Base-by-base conservation (phyloP, 2,797 vertebrate genomes). In the Spondyliosoma cantharus region DNA sequence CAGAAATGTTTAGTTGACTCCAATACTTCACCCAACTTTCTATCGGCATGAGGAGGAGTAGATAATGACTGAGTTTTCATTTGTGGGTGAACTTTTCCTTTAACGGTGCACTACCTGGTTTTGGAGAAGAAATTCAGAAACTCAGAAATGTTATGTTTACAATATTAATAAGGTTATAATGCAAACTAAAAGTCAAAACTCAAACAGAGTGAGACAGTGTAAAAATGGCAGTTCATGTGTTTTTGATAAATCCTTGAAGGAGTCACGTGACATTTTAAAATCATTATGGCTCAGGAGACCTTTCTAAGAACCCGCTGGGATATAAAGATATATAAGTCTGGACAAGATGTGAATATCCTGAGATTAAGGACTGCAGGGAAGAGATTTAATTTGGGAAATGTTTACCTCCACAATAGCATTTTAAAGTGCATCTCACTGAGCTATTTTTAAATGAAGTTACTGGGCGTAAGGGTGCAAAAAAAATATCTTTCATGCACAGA, bases 231-330 rank as follows among this genome's bases (percentile, higher is more conserved):
- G 8, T 69, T 50, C 27, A 48, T 71, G 19, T 16, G 16, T 42
- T 60, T 49, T 45, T 77, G 52, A 61, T 24, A 17, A 76, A 43
- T 71, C 43, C 53, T 59, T 68, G 25, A 64, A 74, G 74, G 58
- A 66, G 52, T 80, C 17, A 58, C 14, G 3, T 81, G 50, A 50
- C 66, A 50, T 74, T 76, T 81, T 5, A 64, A 50, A 71, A 9
- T 74, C 27, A 61, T 76, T 76, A 79, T n/a, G 46, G 58, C 71
- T 78, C 70, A 81, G 85, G 75, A 65, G 74, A 61, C 53, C 32
- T 29, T 73, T 68, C 69, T 12, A 76, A 19, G 61, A 63, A 46
- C 49, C 71, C 52, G 78, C 75, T 67, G 64, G 12, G 64, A 17
- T 7, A 61, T 66, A 71, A 78, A 77, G 42, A 82, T 72, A 59